Percentiles rank a stretch among this genome's conserved stretches.
Evolutionary conservation across 2,113 vertebrate species (phyloP).

Genomic region (Perca fluviatilis): DNA sequence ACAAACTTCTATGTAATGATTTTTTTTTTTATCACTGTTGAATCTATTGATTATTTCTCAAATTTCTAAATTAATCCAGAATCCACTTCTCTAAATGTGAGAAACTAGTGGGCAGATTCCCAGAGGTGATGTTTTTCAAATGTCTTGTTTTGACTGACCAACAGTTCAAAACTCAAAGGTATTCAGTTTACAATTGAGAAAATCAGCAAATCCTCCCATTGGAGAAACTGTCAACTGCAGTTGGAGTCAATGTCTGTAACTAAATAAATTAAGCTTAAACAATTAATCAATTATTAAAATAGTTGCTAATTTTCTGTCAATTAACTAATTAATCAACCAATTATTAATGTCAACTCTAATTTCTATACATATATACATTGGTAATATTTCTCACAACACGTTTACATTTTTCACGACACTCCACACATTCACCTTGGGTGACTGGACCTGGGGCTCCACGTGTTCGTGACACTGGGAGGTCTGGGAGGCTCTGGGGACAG

Average conservation of each 20-base stretch:
- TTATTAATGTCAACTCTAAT: not conserved
- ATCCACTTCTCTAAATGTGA: too few relatives aligned
- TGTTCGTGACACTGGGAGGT: conserved; percentile 45
- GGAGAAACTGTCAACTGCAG: too few relatives aligned
- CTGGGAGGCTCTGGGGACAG: conserved; percentile 22
- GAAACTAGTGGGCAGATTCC: too few relatives aligned
- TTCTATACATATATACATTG: not conserved
- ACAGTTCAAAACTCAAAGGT: too few relatives aligned
- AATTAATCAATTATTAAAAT: not conserved
- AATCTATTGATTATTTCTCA: not conserved
- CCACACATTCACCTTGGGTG: conserved; percentile 61
- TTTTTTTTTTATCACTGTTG: not conserved
- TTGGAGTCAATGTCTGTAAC: too few relatives aligned
- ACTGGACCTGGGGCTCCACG: conserved; percentile 29
- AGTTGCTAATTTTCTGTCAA: not conserved
- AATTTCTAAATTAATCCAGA: too few relatives aligned
- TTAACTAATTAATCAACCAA: not conserved
- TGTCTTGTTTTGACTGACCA: too few relatives aligned
- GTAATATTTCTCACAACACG: not conserved
- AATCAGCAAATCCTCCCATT: too few relatives aligned
- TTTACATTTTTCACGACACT: not conserved
- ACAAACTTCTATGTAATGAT: not conserved
- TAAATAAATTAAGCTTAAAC: not conserved
- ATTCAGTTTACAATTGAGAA: too few relatives aligned
- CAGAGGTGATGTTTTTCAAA: too few relatives aligned